Evolutionary conservation across 2,888 invertebrate species (phyloP).

Genomic region (Habrosyne pyritoides): DNA sequence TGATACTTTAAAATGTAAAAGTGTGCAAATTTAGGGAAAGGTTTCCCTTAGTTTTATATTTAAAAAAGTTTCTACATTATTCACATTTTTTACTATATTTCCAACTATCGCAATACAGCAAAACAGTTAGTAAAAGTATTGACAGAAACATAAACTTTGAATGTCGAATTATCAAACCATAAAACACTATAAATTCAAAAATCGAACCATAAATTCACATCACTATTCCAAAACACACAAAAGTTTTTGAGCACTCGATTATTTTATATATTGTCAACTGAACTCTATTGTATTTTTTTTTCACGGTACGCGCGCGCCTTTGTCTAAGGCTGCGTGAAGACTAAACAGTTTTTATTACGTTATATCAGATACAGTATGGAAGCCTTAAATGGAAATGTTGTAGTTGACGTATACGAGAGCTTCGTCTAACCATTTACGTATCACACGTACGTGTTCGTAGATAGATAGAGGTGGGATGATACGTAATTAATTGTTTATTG

Average conservation of each 20-base stretch:
- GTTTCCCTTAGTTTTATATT: neutral
- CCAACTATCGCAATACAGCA: neutral
- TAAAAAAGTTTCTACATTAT: neutral
- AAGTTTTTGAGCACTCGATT: neutral
- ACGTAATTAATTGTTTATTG: neutral
- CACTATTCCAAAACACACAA: conserved; percentile 8
- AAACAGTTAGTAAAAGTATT: neutral
- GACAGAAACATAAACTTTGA: neutral
- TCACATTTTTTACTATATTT: no score
- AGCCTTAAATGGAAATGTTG: conserved; percentile 52
- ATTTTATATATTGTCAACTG: neutral
- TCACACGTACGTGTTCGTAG: conserved; percentile 24
- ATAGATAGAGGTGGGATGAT: conserved; percentile 8
- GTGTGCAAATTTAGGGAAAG: no score
- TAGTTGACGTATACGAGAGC: conserved; percentile 32
- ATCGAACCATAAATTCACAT: conserved; percentile 7
- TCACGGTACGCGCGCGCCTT: conserved; percentile 49
- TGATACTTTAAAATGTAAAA: neutral
- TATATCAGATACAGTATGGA: conserved; percentile 38
- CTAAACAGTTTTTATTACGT: conserved; percentile 44
- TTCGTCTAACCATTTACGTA: conserved; percentile 27
- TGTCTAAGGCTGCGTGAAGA: conserved; percentile 56
- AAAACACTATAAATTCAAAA: neutral
- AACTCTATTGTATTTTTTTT: conserved; percentile 12
- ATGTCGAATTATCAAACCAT: neutral